Evolutionary conservation across 2,888 invertebrate species (phyloP).

Genomic region (Stenodera caucasica): DNA sequence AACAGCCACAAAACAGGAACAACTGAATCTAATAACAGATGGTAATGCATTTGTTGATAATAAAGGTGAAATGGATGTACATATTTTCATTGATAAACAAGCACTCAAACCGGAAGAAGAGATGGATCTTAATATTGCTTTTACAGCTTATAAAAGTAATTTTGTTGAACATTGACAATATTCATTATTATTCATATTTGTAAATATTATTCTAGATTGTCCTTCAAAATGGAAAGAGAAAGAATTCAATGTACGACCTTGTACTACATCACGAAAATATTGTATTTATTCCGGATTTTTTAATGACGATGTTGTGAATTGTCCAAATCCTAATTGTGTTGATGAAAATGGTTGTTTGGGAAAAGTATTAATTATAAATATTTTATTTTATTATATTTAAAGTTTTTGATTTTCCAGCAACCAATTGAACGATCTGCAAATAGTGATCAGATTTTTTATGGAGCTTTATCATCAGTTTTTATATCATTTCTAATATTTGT

Average conservation of each 20-base stretch:
- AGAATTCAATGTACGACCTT: constrained; percentile 35
- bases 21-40: constrained; percentile 28
- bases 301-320: constrained; percentile 57
- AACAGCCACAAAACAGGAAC: neutral
- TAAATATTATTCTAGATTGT: constrained; percentile 16
- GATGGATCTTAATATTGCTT: constrained; percentile 55
- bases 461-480: constrained; percentile 3
- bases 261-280: constrained; percentile 35
- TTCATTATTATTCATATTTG: neutral
- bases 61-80: constrained; percentile 53
- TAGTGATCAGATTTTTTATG: constrained; percentile 10
- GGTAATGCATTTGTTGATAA: constrained; percentile 42
- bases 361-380: constrained; percentile 15
- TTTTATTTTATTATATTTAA: neutral
- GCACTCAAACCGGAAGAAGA: constrained; percentile 40
- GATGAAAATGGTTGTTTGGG: constrained; percentile 55
- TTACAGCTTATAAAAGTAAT: constrained; percentile 57
- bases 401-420: neutral
- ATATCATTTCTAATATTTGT: constrained; percentile 11
- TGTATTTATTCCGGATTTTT: constrained; percentile 56
- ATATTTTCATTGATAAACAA: constrained; percentile 52
- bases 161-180: too few relatives aligned
- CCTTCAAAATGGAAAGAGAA: constrained; percentile 41
- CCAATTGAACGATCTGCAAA: neutral
- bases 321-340: constrained; percentile 53